Percentiles rank a stretch among this genome's conserved stretches.
These are phyloP conservation scores for Bungarus multicinctus DNA, from an alignment of 2,113 vertebrate species.

Conservation along the genomic window DNA sequence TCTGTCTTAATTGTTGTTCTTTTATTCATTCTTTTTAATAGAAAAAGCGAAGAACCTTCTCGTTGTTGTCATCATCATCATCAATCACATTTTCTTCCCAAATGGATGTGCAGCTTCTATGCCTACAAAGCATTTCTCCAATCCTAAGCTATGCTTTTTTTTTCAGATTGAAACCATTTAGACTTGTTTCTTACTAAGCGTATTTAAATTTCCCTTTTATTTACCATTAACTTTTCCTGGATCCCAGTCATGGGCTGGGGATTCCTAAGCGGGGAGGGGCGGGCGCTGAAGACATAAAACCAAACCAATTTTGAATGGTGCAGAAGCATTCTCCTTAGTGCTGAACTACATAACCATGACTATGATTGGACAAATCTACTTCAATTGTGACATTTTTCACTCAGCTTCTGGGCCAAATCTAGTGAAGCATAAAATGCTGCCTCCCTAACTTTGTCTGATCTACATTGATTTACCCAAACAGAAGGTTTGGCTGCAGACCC, in stretches of 20 bases:
- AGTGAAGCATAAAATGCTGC: background rate
- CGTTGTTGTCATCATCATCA: background rate
- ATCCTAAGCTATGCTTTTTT: background rate
- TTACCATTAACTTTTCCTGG: background rate
- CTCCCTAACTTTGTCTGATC: background rate
- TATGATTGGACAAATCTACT: background rate
- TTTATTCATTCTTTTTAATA: background rate
- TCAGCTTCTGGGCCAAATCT: background rate
- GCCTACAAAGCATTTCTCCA: background rate
- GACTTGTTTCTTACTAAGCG: background rate
- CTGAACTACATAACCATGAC: background rate
- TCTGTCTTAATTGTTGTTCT: background rate
- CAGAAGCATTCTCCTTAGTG: background rate
- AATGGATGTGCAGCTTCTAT: background rate
- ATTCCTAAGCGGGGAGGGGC: background rate
- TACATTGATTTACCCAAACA: constrained; percentile 5
- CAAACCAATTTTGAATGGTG: background rate
- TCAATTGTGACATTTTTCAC: constrained; percentile 3
- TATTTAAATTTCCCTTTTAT: background rate
- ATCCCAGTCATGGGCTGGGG: background rate
- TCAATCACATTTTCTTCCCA: background rate
- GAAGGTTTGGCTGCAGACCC: background rate
- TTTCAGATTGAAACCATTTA: background rate
- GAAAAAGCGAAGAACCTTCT: background rate
- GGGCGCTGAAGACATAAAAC: background rate